These are phyloP conservation scores for Siniperca obscura DNA, from an alignment of 2,797 vertebrate genomes.

Conservation along the genomic window DNA sequence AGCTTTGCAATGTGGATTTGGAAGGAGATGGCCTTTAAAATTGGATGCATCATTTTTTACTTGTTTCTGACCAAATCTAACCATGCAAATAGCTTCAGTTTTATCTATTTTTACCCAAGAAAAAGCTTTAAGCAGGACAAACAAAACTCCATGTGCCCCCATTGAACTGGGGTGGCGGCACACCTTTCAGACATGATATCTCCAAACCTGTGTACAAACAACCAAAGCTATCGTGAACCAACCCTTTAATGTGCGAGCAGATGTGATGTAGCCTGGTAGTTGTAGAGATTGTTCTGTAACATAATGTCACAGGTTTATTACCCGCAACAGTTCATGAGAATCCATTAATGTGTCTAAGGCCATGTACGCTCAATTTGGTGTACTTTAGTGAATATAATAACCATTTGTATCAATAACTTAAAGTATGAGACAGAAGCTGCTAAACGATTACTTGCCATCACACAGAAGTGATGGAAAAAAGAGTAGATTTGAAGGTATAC, in stretches of 20 bases:
- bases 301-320: background rate
- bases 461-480: background rate
- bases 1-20: background rate
- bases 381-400: background rate
- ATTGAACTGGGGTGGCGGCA: background rate
- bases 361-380: background rate
- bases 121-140: background rate
- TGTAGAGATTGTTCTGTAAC: background rate
- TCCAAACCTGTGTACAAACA: background rate
- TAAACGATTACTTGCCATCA: conserved; percentile 22
- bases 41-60: background rate
- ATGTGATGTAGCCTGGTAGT: background rate
- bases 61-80: background rate
- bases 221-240: background rate
- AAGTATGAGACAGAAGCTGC: background rate
- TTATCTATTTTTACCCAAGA: background rate
- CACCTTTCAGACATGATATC: background rate
- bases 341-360: background rate
- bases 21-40: background rate
- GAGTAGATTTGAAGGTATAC: conserved; percentile 48
- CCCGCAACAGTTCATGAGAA: background rate
- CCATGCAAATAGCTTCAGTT: background rate
- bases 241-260: background rate
- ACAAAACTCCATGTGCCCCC: background rate
- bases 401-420: conserved; percentile 7